phyloP scores from a whole-genome alignment of 1,140 invertebrate species.

The Pogonomyrmex barbatus region DNA sequence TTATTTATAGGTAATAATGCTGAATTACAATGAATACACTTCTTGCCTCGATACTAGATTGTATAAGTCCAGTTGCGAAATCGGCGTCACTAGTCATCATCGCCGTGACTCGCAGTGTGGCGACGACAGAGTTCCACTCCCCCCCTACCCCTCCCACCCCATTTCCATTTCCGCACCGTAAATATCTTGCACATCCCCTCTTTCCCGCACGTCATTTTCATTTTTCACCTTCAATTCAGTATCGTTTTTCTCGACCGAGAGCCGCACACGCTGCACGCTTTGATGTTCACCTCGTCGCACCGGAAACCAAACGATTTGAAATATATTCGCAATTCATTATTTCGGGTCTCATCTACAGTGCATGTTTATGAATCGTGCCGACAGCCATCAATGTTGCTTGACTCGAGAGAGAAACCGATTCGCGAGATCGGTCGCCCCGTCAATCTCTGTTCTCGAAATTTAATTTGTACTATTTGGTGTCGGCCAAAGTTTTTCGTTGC shows the following conservation, averaged over 20 bases:
- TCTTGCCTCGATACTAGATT: conserved; percentile 85
- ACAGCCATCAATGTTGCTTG: not conserved
- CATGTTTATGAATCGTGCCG: conserved; percentile 20
- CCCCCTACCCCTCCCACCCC: not conserved
- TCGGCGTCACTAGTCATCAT: conserved; percentile 79
- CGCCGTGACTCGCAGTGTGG: conserved; percentile 69
- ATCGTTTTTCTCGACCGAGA: conserved; percentile 27
- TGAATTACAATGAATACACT: conserved; percentile 87
- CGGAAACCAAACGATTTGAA: conserved; percentile 14
- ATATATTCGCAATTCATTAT: not conserved
- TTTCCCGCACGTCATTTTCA: not conserved
- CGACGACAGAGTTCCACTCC: conserved; percentile 52
- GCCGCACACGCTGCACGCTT: conserved; percentile 1
- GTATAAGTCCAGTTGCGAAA: conserved; percentile 81
- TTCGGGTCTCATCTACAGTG: not conserved
- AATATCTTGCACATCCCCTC: conserved; percentile 10
- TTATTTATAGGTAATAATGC: conserved; percentile 87
- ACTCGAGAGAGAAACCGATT: not conserved
- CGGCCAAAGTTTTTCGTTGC: conserved; percentile 19
- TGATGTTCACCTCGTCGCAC: not conserved
- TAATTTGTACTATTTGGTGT: conserved; percentile 59
- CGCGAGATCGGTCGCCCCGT: not conserved
- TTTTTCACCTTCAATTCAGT: not conserved
- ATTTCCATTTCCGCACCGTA: conserved; percentile 47
- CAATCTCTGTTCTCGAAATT: conserved; percentile 18